Evolutionary conservation across 2,113 vertebrate species (phyloP), one percentile per base, ranked within the genome.

Genomic region (Rhizomys pruinosus): DNA sequence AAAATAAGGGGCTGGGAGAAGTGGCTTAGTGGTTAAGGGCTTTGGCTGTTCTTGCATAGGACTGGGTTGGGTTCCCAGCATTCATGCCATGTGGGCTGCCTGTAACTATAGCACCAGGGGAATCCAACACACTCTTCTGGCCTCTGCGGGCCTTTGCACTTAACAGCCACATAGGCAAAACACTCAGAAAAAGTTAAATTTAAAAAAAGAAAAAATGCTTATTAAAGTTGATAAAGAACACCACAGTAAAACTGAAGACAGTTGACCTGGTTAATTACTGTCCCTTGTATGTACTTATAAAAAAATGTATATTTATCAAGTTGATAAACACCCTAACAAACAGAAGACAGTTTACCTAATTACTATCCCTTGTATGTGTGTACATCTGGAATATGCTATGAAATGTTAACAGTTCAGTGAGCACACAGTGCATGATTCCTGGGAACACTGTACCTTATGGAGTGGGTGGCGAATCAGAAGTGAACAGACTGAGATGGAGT

Each of bases 291-390:
- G 13, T n/a, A n/a, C n/a, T n/a, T 52, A 52, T 52, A 52, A 52
- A 52, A 52, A 52, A 52, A 52, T 37, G 22, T 95, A n/a, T n/a
- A n/a, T n/a, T 85, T 93, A 68, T 47, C n/a, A 6, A 82, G 37
- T 91, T 66, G 86, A 52, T 74, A 61, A 89, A 80, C 47, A 63
- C 16, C 4, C 20, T 37, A 90, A 47, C 42, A 63, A 81, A 87
- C 57, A 79, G 52, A 87, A 84, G 72, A 72, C 12, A 72, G 16
- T 59, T 94, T 39, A 61, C 20, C 29, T 94, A 79, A 32, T 78
- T 42, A 69, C 25, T 68, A 5, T 80, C 17, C 25, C 23, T 29
- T 92, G 15, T 64, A 37, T 61, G 13, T n/a, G n/a, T n/a, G 32
- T 61, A 61, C 9, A 66, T 74, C 72, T 61, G 55, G 29, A 94